phyloP scores from a whole-genome alignment of 2,113 vertebrate genomes.

The Butorides virescens region DNA sequence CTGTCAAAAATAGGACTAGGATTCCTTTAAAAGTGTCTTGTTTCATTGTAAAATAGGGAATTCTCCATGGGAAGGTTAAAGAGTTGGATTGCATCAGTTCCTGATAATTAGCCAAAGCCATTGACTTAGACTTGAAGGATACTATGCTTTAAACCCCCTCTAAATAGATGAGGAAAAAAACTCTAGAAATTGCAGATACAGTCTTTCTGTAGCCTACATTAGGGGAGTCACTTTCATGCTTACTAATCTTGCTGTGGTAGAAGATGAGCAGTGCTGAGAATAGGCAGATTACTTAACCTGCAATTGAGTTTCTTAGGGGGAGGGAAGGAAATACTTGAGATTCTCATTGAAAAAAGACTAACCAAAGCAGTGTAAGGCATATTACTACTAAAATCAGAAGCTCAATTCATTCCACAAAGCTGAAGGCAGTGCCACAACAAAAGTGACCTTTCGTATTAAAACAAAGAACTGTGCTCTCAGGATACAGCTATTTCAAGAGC shows the following conservation, averaged over 20 bases:
- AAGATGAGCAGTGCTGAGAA: not conserved
- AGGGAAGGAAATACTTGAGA: not conserved
- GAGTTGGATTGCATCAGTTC: not conserved
- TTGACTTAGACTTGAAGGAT: slow-evolving; percentile 36
- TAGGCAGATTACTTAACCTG: not conserved
- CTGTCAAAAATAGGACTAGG: not conserved
- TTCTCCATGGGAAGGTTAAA: not conserved
- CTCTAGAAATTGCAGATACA: slow-evolving; percentile 7
- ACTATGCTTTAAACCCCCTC: not conserved
- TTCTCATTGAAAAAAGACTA: not conserved
- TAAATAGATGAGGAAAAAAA: not conserved
- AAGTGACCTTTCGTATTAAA: not conserved
- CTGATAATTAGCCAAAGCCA: slow-evolving; percentile 27
- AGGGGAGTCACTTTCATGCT: slow-evolving; percentile 52
- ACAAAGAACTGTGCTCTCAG: not conserved
- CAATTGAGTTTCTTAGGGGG: not conserved
- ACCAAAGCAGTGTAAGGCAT: not conserved
- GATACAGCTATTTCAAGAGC: not conserved
- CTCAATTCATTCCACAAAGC: not conserved
- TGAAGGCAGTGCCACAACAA: not conserved
- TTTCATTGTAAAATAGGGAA: not conserved
- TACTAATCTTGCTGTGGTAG: slow-evolving; percentile 2
- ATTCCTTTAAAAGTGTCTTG: not conserved
- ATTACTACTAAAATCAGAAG: not conserved
- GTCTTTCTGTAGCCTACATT: not conserved